Conservation (phyloP, 2,113 vertebrate genomes). For the Pandion haliaetus region DNA sequence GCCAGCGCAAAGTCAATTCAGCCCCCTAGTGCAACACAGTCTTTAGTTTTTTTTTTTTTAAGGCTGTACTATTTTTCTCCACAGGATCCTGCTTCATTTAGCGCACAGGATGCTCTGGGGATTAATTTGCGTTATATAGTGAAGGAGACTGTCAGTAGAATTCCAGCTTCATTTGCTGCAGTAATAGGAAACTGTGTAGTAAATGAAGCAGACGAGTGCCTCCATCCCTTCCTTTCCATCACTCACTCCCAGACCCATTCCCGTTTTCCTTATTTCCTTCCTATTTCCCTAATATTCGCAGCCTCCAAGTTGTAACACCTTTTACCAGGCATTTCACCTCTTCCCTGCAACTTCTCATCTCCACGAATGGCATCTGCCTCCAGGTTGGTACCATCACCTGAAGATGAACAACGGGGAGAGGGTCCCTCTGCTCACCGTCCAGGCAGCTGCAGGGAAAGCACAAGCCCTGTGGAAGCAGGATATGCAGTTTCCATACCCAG, state of each 20-base stretch:
- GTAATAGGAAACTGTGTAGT: not conserved
- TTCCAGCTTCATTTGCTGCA: constrained; percentile 42
- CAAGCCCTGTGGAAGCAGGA: not conserved
- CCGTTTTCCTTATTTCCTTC: not conserved
- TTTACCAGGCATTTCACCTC: not conserved
- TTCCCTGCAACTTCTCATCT: not conserved
- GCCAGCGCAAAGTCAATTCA: not conserved
- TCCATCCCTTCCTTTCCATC: not conserved
- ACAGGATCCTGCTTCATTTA: constrained; percentile 13
- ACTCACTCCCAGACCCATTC: not conserved
- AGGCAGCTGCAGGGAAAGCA: not conserved
- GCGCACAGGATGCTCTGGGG: constrained; percentile 6
- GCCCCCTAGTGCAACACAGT: not conserved
- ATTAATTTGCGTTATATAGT: constrained; percentile 44
- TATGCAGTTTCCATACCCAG: not conserved
- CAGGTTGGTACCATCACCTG: not conserved
- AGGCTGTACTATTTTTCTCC: not conserved
- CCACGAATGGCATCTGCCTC: not conserved
- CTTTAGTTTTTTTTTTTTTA: not conserved
- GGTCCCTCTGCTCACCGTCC: rapidly evolving
- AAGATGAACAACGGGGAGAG: not conserved
- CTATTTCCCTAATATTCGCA: not conserved
- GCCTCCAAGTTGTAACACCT: not conserved
- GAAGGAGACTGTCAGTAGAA: constrained; percentile 15
- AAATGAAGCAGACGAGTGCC: constrained; percentile 7